phyloP scores from a whole-genome alignment of 2,113 vertebrate genomes.

The Reinhardtius hippoglossoides region DNA sequence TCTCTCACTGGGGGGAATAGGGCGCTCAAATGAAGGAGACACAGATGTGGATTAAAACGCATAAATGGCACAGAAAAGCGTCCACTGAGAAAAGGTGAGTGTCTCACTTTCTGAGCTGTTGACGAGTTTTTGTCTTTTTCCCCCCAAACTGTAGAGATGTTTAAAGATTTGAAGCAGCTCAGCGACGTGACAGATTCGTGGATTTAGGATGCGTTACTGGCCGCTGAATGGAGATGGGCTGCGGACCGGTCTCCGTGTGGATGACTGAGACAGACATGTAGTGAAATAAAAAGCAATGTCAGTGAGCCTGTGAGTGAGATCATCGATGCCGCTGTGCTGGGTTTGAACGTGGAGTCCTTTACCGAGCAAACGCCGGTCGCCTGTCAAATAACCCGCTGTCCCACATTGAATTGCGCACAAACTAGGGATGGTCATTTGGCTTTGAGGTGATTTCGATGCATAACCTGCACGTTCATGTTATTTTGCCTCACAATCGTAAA shows the following conservation, averaged over 20 bases:
- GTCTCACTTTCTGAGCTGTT: constrained; percentile 6
- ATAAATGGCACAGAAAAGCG: constrained; percentile 68
- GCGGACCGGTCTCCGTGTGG: constrained; percentile 46
- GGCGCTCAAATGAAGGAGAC: constrained; percentile 71
- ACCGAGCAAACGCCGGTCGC: constrained; percentile 67
- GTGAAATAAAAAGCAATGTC: not conserved
- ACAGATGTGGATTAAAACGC: constrained; percentile 77
- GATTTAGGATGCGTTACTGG: not conserved
- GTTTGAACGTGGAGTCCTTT: constrained; percentile 43
- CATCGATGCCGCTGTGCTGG: constrained; percentile 11
- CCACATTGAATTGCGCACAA: constrained; percentile 58
- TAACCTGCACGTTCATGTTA: not conserved
- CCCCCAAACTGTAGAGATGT: constrained; percentile 21
- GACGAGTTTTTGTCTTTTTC: constrained; percentile 12
- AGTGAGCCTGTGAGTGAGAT: not conserved
- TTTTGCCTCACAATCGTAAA: not conserved
- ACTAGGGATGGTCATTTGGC: constrained; percentile 28
- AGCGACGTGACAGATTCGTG: too few species aligned
- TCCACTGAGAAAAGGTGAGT: constrained; percentile 72
- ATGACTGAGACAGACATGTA: constrained; percentile 7
- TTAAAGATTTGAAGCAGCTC: not conserved
- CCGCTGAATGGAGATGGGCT: constrained; percentile 49
- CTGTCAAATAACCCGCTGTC: constrained; percentile 66
- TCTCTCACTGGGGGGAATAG: constrained; percentile 51
- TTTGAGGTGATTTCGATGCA: constrained; percentile 12